Base-by-base conservation (phyloP, 1,140 invertebrate species). In the Formica selysi region DNA sequence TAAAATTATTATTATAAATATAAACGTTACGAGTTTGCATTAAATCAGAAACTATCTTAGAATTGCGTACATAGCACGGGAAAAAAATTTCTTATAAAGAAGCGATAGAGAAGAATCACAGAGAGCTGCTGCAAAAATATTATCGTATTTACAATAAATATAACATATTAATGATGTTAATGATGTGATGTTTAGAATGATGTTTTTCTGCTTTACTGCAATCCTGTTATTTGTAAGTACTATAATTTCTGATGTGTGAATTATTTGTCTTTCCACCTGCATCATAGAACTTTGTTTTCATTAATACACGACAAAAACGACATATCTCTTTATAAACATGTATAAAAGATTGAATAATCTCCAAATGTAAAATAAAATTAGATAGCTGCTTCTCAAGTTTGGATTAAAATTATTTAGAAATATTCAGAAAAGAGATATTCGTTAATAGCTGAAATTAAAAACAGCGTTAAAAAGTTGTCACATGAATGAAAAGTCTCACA, bases 111-210 rank as follows among this genome's bases (percentile, higher is more conserved):
- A 59, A 81, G 11, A 19, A 16, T 51, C 16, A 51, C 48, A 38
- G 32, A 64, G 3, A 65, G 11, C 36, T 32, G n/a, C 79, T 74
- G 54, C 38, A 62, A 61, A 83, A 73, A 83, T 80, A 80, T 81
- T 79, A 13, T 78, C 13, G 26, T 81, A 73, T 83, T 73, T 83
- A 83, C 79, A 83, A 81, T 83, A n/a, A 83, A 83, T 71, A 70
- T 73, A 83, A 71, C 22, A 11, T 44, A 71, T 11, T 71, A 73
- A 29, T 44, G 44, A 59, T 81, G 62, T 11, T 71, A 73, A 41
- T 44, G 44, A 59, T 81, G 62, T 67, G 44, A 80, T 38, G 54
- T 81, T 51, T 44, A 59, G 41, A 81, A 44, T 19, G 10, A 71
- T 81, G 36, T n/a, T 29, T 73, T 54, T 62, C 38, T 32, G 54